These are phyloP conservation scores for Poeciliopsis occidentalis DNA, from an alignment of 2,113 vertebrate species.

Conservation along the genomic window DNA sequence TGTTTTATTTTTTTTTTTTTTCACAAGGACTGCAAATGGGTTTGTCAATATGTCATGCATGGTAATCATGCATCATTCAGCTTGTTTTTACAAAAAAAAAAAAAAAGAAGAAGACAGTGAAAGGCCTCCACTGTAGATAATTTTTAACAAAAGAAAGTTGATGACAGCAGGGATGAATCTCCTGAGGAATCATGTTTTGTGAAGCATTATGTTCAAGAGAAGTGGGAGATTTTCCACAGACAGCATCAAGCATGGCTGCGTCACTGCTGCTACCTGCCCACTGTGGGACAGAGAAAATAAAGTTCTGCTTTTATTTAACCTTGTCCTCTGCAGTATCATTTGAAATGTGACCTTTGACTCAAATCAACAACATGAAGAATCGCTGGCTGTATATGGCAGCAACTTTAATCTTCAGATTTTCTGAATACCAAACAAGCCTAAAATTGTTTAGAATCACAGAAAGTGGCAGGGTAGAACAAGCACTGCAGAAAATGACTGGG, in stretches of 20 bases:
- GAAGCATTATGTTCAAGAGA: slow-evolving; percentile 30
- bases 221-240: slow-evolving; percentile 28
- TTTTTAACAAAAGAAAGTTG: slow-evolving; percentile 47
- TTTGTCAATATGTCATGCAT: slow-evolving; percentile 65
- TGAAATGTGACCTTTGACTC: slow-evolving; percentile 30
- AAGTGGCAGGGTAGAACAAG: background rate
- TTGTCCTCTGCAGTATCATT: slow-evolving; percentile 30
- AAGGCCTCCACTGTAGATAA: slow-evolving; percentile 32
- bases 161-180: slow-evolving; percentile 53
- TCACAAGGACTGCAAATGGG: slow-evolving; percentile 56
- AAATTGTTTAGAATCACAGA: background rate
- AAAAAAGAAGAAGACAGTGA: slow-evolving; percentile 4
- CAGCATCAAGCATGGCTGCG: slow-evolving; percentile 16
- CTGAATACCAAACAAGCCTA: background rate
- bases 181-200: slow-evolving; percentile 32
- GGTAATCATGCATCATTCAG: slow-evolving; percentile 59
- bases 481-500: slow-evolving; percentile 7
- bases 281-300: slow-evolving; percentile 15
- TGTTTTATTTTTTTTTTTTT: no score
- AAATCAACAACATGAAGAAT: slow-evolving; percentile 20
- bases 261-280: slow-evolving; percentile 17
- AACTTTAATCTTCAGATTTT: background rate
- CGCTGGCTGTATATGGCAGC: background rate
- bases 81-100: background rate
- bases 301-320: slow-evolving; percentile 8